Percentiles rank a stretch among this genome's conserved stretches.
Conservation (phyloP, 2,113 vertebrate species). For the Danionella cerebrum region DNA sequence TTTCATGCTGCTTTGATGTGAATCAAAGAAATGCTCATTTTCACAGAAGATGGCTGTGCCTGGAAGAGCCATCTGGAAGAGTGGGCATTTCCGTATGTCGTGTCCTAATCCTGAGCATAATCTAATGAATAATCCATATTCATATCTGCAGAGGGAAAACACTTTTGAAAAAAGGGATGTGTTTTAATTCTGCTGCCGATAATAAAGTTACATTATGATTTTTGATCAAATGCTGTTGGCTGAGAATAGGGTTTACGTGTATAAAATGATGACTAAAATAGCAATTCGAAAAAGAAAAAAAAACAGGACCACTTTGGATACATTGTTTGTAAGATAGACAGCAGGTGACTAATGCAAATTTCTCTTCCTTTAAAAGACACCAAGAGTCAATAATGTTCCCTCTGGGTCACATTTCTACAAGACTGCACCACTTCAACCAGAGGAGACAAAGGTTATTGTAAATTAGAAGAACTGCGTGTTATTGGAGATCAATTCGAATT, state of each 20-base stretch:
- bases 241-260: not conserved
- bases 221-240: not conserved
- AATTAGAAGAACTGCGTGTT: not conserved
- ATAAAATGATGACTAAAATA: too few relatives aligned
- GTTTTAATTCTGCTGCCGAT: not conserved
- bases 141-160: not conserved
- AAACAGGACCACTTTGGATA: not conserved
- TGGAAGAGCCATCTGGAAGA: slow-evolving; percentile 32
- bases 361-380: not conserved
- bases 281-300: not conserved
- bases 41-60: not conserved
- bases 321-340: not conserved
- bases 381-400: not conserved
- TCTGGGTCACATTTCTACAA: not conserved
- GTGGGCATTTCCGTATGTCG: slow-evolving; percentile 14
- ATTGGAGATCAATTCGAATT: not conserved
- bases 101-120: slow-evolving; percentile 17
- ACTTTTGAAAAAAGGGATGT: slow-evolving; percentile 1
- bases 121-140: slow-evolving; percentile 24
- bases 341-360: not conserved
- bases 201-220: not conserved
- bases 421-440: not conserved
- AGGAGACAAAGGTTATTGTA: not conserved
- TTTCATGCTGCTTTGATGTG: not conserved
- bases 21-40: not conserved